Percentiles rank a stretch among this genome's conserved stretches.
Evolutionary conservation across 2,797 vertebrate genomes (phyloP).

Genomic region (Menidia menidia): DNA sequence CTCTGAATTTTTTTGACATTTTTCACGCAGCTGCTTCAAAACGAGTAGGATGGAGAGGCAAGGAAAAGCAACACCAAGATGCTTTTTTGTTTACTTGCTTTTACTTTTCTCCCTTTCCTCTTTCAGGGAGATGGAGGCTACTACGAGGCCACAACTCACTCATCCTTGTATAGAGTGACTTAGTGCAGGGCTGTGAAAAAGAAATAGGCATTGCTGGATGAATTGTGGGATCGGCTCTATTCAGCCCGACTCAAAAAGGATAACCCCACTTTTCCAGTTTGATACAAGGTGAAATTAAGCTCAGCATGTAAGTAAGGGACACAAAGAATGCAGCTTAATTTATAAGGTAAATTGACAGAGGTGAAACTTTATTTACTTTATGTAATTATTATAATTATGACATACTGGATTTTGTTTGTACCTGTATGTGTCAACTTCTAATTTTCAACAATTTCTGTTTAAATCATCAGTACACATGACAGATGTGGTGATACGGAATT

Average conservation of each 20-base stretch:
- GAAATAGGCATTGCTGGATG: slow-evolving; percentile 73
- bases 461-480: slow-evolving; percentile 1
- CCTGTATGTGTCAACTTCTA: not conserved
- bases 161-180: slow-evolving; percentile 74
- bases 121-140: slow-evolving; percentile 75
- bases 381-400: slow-evolving; percentile 38
- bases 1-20: slow-evolving; percentile 79
- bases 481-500: not conserved
- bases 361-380: slow-evolving; percentile 31
- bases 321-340: slow-evolving; percentile 58
- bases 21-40: slow-evolving; percentile 79
- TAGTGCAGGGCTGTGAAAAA: slow-evolving; percentile 65
- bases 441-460: slow-evolving; percentile 9
- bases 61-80: slow-evolving; percentile 72
- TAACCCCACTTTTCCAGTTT: slow-evolving; percentile 68
- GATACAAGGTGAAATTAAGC: slow-evolving; percentile 65
- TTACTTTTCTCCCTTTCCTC: slow-evolving; percentile 74
- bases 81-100: slow-evolving; percentile 73
- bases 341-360: slow-evolving; percentile 47
- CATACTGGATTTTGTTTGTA: not conserved
- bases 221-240: slow-evolving; percentile 74
- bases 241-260: slow-evolving; percentile 63
- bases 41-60: slow-evolving; percentile 76
- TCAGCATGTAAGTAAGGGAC: slow-evolving; percentile 50
- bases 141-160: slow-evolving; percentile 77